Evolutionary conservation across 2,113 vertebrate genomes (phyloP), one percentile per base, ranked within the genome.

Genomic region (Malurus elegans): DNA sequence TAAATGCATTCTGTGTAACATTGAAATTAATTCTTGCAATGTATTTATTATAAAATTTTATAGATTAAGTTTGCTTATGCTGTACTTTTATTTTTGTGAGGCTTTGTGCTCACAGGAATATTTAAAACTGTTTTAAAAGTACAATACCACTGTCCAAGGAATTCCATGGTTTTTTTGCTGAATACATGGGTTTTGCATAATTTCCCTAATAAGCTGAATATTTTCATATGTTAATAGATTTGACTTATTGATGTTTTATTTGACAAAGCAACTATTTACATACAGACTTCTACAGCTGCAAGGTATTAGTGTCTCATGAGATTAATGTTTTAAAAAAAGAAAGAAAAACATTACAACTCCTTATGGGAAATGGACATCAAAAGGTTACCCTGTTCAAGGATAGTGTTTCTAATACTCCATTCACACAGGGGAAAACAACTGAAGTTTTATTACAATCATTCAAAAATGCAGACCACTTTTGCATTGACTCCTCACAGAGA

Each of bases 231-330:
- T 83, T 92, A 93, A 95, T 76, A 60, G n/a, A 53, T 96, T 95
- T 93, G 42, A 92, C 42, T 96, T 94, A 95, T 1, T 80, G 79
- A 93, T 91, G 34, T 50, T 95, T 88, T 58, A 91, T 95, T 96
- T 96, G 38, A 93, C 45, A 93, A 95, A 95, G 71, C 31, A 91
- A 29, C 14, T 69, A 51, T 76, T 88, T 94, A 95, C 87, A 56
- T 89, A 83, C 32, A 80, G 58, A 56, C 31, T 92, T 84, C n/a
- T 86, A 31, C 57, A 96, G 54, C 32, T 96, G 79, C 54, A 89
- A 54, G 32, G 65, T 91, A 79, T 50, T 93, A 1, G 12, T 88
- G 54, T 88, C 53, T 93, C 34, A 0, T 92, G 48, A 96, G 69
- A 73, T 79, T 44, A 36, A 50, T 42, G 82, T 48, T 47, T 42